phyloP scores from a whole-genome alignment of 2,888 invertebrate genomes.

The Ichneumoninae sp. region DNA sequence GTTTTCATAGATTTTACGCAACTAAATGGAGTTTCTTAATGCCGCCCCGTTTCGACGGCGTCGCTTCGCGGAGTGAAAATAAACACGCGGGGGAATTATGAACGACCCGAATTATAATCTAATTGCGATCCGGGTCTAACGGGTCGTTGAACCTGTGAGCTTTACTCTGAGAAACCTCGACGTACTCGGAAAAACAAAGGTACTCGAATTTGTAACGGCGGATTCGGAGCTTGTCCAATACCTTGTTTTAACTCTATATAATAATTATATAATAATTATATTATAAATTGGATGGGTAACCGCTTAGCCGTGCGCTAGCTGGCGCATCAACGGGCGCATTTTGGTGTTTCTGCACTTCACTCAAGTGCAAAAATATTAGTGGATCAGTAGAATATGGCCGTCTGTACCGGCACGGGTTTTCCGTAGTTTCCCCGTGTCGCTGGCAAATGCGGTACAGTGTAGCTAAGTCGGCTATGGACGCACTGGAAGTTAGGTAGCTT shows the following conservation, averaged over 20 bases:
- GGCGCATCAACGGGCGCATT: too few species aligned
- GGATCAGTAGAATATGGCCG: too few species aligned
- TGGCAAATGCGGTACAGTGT: too few species aligned
- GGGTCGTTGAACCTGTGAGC: conserved; percentile 20
- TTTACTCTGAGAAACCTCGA: conserved; percentile 22
- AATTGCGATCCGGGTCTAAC: conserved; percentile 47
- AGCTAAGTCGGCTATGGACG: too few species aligned
- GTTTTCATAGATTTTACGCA: conserved; percentile 8
- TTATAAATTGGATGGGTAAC: too few species aligned
- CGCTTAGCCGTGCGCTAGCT: too few species aligned
- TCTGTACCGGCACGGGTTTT: too few species aligned
- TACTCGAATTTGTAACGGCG: not conserved
- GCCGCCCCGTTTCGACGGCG: not conserved
- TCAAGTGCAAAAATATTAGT: too few species aligned
- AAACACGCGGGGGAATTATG: conserved; percentile 10
- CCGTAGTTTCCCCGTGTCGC: too few species aligned
- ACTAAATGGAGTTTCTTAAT: not conserved
- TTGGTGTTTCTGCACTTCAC: too few species aligned
- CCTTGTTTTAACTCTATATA: not conserved
- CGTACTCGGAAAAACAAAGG: conserved; percentile 7
- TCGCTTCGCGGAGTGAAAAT: not conserved
- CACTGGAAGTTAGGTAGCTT: too few species aligned
- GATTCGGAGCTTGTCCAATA: not conserved
- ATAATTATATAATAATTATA: too few species aligned
- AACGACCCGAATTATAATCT: conserved; percentile 47